Base-by-base conservation (phyloP, 2,888 invertebrate genomes). In the Caenorhabditis sp. region DNA sequence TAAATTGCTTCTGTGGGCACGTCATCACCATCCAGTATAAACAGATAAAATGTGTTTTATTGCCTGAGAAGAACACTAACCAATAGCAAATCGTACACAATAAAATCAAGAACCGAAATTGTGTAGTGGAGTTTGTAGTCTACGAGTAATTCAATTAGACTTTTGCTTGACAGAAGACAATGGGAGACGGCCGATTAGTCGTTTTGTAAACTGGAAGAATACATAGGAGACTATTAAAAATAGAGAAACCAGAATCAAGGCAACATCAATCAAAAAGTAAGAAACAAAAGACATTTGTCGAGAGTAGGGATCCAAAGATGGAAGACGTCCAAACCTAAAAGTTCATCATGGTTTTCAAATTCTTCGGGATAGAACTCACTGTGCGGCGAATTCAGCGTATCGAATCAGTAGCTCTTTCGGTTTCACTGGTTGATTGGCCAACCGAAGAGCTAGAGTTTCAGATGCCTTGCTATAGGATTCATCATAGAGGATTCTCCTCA, bases 331-430 rank as follows among this genome's bases (percentile, higher is more conserved):
- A 5, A 59, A 38, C 22, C 59, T 59, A 7, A 59, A 59, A 8
- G 31, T 6, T 16, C 63, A 26, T 12, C 1, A 1, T 19, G 10
- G n/a, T 19, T 49, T 19, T 19, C 14, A 49, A 49, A 54, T 22
- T 19, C 14, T n/a, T n/a, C n/a, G n/a, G n/a, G n/a, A n/a, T n/a
- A n/a, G 26, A 49, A 69, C 64, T 44, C 8, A 85, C 82, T 66
- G 49, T 14, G 82, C 85, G 4, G 82, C 85, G 56, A 85, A 85
- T 49, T 85, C 82, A 12, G 80, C 75, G 58, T 85, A 63, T 73
- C 64, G 66, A 0, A 85, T 14, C 0, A 85, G n/a, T n/a, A 74
- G 35, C 4, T 85, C 82, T 47, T 61, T 77, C 19, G 80, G 73
- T 24, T 72, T 69, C 12, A 82, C 56, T 0, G 82, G 85, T n/a